Evolutionary conservation across 2,888 invertebrate species (phyloP).

Genomic region (Eilema griseolum): DNA sequence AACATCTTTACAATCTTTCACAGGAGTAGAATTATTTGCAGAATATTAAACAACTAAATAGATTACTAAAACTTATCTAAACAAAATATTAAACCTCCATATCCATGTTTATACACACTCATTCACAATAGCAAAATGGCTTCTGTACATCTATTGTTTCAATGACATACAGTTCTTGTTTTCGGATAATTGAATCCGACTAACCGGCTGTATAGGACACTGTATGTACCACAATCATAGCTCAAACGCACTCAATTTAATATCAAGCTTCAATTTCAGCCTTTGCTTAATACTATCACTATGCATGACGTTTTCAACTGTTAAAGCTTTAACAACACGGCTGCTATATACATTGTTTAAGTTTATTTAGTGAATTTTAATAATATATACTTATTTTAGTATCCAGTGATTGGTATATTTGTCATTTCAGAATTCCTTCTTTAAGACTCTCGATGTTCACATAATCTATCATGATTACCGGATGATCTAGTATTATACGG

Average conservation of each 20-base stretch:
- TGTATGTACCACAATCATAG: neutral
- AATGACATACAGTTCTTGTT: slow-evolving; percentile 1
- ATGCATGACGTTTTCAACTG: neutral
- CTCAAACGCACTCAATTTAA: neutral
- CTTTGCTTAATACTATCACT: neutral
- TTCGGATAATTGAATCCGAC: neutral
- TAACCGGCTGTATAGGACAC: neutral
- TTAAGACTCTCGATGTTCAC: too few relatives aligned
- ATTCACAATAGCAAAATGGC: slow-evolving; percentile 1
- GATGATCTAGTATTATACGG: too few relatives aligned
- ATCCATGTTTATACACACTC: neutral
- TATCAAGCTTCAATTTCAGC: neutral
- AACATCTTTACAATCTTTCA: too few relatives aligned
- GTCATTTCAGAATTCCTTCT: too few relatives aligned
- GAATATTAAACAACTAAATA: too few relatives aligned
- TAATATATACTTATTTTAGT: neutral
- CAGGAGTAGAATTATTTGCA: too few relatives aligned
- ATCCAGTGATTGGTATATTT: neutral
- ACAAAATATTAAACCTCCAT: neutral
- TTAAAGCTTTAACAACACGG: neutral
- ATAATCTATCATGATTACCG: too few relatives aligned
- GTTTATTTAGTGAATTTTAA: too few relatives aligned
- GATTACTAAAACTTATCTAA: neutral
- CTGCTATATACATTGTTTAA: neutral
- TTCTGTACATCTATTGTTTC: neutral